A percentile compares a stretch with the other conserved stretches of the same genome.
Conservation (phyloP, 2,113 vertebrate genomes). For the Tursiops truncatus region DNA sequence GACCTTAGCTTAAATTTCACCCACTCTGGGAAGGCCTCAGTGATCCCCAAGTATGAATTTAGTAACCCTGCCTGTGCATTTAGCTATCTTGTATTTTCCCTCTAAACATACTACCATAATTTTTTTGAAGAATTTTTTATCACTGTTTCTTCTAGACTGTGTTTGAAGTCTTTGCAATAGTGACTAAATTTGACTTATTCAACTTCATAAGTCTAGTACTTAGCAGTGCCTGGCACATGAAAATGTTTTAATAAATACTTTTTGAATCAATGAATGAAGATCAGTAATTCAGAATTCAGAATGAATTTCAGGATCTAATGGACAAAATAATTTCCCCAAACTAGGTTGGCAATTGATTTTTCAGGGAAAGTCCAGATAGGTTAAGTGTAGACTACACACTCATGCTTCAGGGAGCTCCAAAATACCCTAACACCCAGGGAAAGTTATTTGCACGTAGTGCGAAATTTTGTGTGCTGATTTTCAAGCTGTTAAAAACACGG, state of each 20-base stretch:
- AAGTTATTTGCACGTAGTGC: background rate
- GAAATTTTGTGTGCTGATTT: background rate
- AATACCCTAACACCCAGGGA: background rate
- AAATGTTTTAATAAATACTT: background rate
- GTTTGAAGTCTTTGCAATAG: background rate
- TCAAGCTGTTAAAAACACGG: slow-evolving; percentile 25
- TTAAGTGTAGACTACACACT: background rate
- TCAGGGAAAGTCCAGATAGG: background rate
- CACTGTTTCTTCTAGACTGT: background rate
- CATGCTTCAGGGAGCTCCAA: background rate
- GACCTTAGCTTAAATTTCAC: background rate
- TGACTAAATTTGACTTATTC: background rate
- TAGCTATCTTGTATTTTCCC: accelerated
- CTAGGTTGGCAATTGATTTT: background rate
- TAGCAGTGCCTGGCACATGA: background rate
- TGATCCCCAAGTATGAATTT: accelerated
- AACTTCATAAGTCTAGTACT: background rate
- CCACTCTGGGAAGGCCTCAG: background rate
- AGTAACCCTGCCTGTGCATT: background rate
- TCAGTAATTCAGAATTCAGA: background rate
- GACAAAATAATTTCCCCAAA: background rate
- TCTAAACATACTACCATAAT: background rate
- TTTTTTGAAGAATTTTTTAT: background rate
- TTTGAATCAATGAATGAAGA: background rate
- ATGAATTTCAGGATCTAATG: background rate